Percentiles rank a stretch among this genome's conserved stretches.
Evolutionary conservation across 1,140 invertebrate species (phyloP).

Genomic region (Plodia interpunctella): DNA sequence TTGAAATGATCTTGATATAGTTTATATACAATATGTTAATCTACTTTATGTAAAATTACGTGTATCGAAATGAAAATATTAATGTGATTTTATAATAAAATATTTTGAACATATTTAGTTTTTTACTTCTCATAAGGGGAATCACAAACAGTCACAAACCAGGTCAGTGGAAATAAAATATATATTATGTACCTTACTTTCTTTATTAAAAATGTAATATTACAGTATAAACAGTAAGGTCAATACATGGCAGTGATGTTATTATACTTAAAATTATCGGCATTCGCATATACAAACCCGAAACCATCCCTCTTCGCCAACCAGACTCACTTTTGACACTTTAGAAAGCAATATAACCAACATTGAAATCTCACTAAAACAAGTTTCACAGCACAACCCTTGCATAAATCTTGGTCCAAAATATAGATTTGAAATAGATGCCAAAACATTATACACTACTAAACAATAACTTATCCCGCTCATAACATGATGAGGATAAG

Average conservation of each 20-base stretch:
- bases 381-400: not conserved
- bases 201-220: slow-evolving; percentile 72
- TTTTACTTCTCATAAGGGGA: not conserved
- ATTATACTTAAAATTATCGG: slow-evolving; percentile 58
- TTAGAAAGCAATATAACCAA: slow-evolving; percentile 48
- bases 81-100: slow-evolving; percentile 12
- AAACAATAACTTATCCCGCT: too few species aligned
- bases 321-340: slow-evolving; percentile 25
- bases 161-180: slow-evolving; percentile 10
- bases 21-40: slow-evolving; percentile 9
- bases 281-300: slow-evolving; percentile 52
- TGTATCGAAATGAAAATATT: slow-evolving; percentile 12
- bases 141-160: not conserved
- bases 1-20: slow-evolving; percentile 6
- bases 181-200: slow-evolving; percentile 41
- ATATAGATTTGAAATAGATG: not conserved
- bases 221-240: slow-evolving; percentile 76
- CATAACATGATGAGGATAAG: too few species aligned
- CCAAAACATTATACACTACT: not conserved
- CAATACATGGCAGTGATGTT: slow-evolving; percentile 75
- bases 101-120: not conserved
- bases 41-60: slow-evolving; percentile 1
- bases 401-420: slow-evolving; percentile 1
- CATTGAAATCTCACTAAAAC: slow-evolving; percentile 55
- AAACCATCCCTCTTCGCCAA: slow-evolving; percentile 33